phyloP scores from a whole-genome alignment of 2,888 invertebrate species.

The Mythimna impura region DNA sequence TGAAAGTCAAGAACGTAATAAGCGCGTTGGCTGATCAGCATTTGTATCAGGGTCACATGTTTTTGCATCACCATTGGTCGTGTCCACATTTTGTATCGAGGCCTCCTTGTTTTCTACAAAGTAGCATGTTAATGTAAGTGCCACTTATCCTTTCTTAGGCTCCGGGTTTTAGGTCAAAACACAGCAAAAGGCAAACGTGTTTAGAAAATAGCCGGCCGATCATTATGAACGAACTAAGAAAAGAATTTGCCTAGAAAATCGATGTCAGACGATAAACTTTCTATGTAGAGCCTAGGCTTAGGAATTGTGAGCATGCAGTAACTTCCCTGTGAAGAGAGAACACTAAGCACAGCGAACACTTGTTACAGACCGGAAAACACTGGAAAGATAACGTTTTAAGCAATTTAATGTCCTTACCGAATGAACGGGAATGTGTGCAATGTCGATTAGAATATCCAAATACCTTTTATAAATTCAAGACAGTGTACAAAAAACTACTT shows the following conservation, averaged over 20 bases:
- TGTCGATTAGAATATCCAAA: not conserved
- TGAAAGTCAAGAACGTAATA: slow-evolving; percentile 64
- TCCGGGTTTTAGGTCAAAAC: slow-evolving; percentile 51
- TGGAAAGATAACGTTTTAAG: not conserved
- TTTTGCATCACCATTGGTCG: slow-evolving; percentile 53
- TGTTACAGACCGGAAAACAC: slow-evolving; percentile 7
- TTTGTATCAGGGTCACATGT: slow-evolving; percentile 63
- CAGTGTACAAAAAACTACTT: not conserved
- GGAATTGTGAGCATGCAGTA: not conserved
- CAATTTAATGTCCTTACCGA: slow-evolving; percentile 12
- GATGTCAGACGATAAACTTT: slow-evolving; percentile 4
- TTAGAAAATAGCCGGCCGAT: slow-evolving; percentile 32
- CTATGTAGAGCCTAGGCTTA: slow-evolving; percentile 3
- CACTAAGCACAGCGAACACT: not conserved
- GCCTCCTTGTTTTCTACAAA: slow-evolving; percentile 53
- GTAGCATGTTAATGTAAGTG: slow-evolving; percentile 57
- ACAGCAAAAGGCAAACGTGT: slow-evolving; percentile 34
- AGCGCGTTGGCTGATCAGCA: slow-evolving; percentile 63
- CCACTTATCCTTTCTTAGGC: slow-evolving; percentile 56
- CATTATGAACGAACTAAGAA: slow-evolving; percentile 2
- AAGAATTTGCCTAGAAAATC: slow-evolving; percentile 14
- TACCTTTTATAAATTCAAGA: not conserved
- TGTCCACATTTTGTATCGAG: slow-evolving; percentile 48
- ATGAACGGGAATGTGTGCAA: not conserved
- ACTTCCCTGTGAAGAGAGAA: not conserved